Conservation (phyloP, 2,888 invertebrate genomes). For the Anaspis maculata region DNA sequence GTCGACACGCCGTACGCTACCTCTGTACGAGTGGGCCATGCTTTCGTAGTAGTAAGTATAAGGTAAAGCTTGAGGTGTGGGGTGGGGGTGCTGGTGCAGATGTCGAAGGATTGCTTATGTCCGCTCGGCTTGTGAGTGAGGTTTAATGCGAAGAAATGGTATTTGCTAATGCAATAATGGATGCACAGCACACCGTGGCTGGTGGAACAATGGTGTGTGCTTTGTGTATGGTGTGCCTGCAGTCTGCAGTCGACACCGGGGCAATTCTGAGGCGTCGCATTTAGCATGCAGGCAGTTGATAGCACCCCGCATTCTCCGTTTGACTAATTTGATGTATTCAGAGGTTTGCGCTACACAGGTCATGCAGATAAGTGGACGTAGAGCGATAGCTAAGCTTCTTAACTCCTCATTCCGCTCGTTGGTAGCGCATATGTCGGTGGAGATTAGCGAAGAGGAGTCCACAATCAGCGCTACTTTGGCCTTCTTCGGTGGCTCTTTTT, state of each 20-base stretch:
- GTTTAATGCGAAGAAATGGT: conserved; percentile 7
- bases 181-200: neutral
- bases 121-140: neutral
- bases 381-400: conserved; percentile 20
- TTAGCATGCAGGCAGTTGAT: conserved; percentile 23
- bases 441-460: conserved; percentile 18
- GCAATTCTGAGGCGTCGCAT: conserved; percentile 14
- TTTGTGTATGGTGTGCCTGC: conserved; percentile 12
- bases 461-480: conserved; percentile 17
- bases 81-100: too few species aligned
- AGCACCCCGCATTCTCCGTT: conserved; percentile 22
- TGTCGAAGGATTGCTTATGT: neutral
- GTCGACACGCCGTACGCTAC: too few species aligned
- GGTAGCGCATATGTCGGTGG: conserved; percentile 20
- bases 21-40: too few species aligned
- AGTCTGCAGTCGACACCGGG: conserved; percentile 16
- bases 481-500: conserved; percentile 20
- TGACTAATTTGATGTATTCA: conserved; percentile 25
- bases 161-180: conserved; percentile 8
- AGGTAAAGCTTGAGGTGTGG: too few species aligned
- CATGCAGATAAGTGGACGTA: conserved; percentile 17
- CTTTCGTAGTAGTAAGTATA: too few species aligned
- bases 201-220: conserved; percentile 9
- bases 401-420: conserved; percentile 19
- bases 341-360: conserved; percentile 15